phyloP scores from a whole-genome alignment of 2,113 vertebrate genomes.

The Syngnathus typhle region DNA sequence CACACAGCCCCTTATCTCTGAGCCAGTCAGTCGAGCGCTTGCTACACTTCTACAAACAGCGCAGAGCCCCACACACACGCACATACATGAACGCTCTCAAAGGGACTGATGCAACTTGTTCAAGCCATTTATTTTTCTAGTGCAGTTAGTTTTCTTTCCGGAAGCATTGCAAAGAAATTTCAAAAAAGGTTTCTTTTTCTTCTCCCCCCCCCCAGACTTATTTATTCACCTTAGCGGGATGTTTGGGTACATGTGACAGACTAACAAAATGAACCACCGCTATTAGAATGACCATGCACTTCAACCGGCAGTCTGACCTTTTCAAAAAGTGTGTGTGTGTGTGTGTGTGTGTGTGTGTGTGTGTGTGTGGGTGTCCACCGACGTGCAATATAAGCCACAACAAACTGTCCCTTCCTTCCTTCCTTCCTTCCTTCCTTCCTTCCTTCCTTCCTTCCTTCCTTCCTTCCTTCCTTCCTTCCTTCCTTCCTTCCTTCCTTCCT shows the following conservation, averaged over 20 bases:
- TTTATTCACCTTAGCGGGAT: conserved; percentile 36
- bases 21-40: conserved; percentile 65
- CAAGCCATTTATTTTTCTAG: conserved; percentile 67
- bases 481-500: conserved; percentile 45
- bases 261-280: conserved; percentile 59
- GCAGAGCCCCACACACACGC: conserved; percentile 22
- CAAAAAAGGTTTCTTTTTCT: conserved; percentile 41
- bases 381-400: conserved; percentile 75
- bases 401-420: conserved; percentile 57
- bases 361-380: conserved; percentile 8
- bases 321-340: conserved; percentile 12
- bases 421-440: no score
- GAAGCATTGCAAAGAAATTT: conserved; percentile 63
- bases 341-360: no score
- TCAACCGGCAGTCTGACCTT: conserved; percentile 47
- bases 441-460: no score
- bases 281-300: conserved; percentile 57
- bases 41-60: conserved; percentile 33
- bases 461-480: conserved; percentile 45
- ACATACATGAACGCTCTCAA: conserved; percentile 44
- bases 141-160: conserved; percentile 33
- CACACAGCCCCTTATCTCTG: conserved; percentile 71
- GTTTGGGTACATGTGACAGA: conserved; percentile 12
- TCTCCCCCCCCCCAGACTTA: conserved; percentile 19
- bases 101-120: conserved; percentile 68